phyloP scores from a whole-genome alignment of 2,113 vertebrate genomes.

The Etheostoma spectabile region DNA sequence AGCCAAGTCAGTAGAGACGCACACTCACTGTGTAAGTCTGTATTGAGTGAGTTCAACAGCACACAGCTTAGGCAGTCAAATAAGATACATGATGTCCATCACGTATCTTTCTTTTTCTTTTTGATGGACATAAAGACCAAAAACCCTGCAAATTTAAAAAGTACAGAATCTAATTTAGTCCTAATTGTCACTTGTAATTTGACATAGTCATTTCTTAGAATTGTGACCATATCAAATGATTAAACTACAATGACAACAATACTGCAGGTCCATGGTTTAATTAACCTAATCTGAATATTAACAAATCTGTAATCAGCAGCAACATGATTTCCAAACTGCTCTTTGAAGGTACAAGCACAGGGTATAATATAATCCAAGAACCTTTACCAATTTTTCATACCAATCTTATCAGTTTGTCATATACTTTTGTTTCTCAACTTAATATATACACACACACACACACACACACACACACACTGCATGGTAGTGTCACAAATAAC shows the following conservation, averaged over 20 bases:
- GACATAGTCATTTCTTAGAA: background rate
- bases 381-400: background rate
- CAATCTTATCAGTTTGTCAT: background rate
- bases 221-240: background rate
- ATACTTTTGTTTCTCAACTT: background rate
- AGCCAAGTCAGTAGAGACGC: slow-evolving; percentile 6
- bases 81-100: background rate
- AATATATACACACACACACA: background rate
- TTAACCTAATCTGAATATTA: background rate
- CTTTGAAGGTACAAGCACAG: background rate
- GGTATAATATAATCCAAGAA: background rate
- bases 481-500: background rate
- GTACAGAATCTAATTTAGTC: background rate
- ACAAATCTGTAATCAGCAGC: background rate
- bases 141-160: no score
- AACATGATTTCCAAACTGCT: background rate
- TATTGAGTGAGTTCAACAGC: background rate
- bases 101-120: background rate
- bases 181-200: background rate
- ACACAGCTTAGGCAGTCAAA: slow-evolving; percentile 5
- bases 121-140: slow-evolving; percentile 13
- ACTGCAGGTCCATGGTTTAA: background rate
- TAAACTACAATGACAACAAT: background rate
- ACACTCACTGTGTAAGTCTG: background rate
- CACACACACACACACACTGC: background rate